Evolutionary conservation across 2,113 vertebrate genomes (phyloP), one percentile per base, ranked within the genome.

Genomic region (Myotis yumanensis): DNA sequence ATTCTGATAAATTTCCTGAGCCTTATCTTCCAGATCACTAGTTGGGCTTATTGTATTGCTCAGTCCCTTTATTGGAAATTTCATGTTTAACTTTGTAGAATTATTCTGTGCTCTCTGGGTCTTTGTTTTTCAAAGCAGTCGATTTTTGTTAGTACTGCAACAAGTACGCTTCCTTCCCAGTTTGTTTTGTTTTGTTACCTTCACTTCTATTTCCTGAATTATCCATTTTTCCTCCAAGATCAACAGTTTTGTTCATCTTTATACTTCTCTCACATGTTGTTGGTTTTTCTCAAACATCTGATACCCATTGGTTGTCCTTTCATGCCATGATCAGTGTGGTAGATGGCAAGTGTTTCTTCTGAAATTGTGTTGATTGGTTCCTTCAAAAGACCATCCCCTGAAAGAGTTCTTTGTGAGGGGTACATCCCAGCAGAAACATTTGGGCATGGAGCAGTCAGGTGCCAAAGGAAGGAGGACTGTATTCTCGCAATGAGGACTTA

Each of bases 61-160:
- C 20, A 51, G 20, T 16, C 28, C 12, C 37, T 72, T 81, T 40
- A 12, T 2, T 52, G 5, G 57, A 48, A n/a, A 52, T 46, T 72
- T 86, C 83, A 72, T 66, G 35, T 35, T 85, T 35, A 81, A 71
- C 71, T 92, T 92, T 73, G n/a, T 57, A 76, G 46, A 93, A 69
- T 73, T 83, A 89, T 86, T 88, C 86, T 40, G 59, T 73, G 28
- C 40, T 94, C 30, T 59, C 46, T n/a, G 11, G 10, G n/a, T 89
- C 46, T 69, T 35, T 37, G 22, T 52, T 91, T 89, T 85, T 51
- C 37, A 85, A 37, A 71, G 18, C 43, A 75, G 66, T 28, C 66
- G 75, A 14, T 90, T 71, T 80, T 86, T 79, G 22, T 46, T 75
- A 64, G 25, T 85, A 48, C 30, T 88, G 73, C 57, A 79, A 43